Evolutionary conservation across 1,140 invertebrate genomes (phyloP).

Genomic region (Drosophila tani): DNA sequence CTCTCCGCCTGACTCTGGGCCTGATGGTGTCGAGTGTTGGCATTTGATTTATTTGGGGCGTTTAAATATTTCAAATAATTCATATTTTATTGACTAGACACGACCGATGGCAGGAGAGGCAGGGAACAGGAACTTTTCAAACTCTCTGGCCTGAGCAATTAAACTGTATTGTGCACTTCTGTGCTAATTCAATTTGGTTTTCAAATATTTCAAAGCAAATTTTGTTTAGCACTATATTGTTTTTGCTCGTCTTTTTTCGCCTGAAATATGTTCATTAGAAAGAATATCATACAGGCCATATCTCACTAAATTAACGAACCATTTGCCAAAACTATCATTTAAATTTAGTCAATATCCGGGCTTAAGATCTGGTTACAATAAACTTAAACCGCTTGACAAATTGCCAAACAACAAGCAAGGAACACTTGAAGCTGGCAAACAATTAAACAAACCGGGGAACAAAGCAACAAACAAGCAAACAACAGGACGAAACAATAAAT

Average conservation of each 20-base stretch:
- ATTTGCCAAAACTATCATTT: constrained; percentile 18
- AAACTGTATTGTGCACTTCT: constrained; percentile 54
- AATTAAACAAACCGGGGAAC: constrained; percentile 58
- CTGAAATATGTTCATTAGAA: background rate
- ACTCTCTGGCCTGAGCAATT: constrained; percentile 49
- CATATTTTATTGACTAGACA: constrained; percentile 76
- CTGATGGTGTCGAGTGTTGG: constrained; percentile 65
- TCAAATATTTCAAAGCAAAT: constrained; percentile 47
- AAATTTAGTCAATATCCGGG: background rate
- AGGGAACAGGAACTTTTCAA: background rate
- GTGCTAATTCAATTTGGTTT: constrained; percentile 64
- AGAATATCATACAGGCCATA: background rate
- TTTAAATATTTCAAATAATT: constrained; percentile 77
- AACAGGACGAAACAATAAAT: constrained; percentile 61
- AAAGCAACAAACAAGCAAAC: constrained; percentile 27
- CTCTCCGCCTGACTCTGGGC: background rate
- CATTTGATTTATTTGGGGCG: constrained; percentile 73
- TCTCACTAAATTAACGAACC: constrained; percentile 19
- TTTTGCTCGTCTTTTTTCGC: background rate
- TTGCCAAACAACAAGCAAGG: constrained; percentile 10
- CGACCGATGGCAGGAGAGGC: constrained; percentile 9
- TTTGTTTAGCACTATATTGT: constrained; percentile 38
- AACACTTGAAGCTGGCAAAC: constrained; percentile 50
- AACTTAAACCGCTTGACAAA: constrained; percentile 22
- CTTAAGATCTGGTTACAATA: background rate